Conservation (phyloP, 2,797 vertebrate species). For the Acipenser ruthenus region DNA sequence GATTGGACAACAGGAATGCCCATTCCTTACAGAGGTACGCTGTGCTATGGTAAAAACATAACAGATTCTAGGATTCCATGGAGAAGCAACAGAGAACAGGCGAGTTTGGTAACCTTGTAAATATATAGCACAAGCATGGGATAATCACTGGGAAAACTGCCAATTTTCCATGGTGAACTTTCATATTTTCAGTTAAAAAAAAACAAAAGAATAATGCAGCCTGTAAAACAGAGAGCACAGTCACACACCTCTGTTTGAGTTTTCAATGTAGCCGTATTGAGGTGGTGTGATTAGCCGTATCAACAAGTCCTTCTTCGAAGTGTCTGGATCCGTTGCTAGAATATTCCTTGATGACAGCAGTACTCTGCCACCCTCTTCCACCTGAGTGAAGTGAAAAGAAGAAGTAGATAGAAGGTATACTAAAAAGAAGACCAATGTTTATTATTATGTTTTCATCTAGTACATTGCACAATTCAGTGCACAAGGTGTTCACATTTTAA, state of each 20-base stretch:
- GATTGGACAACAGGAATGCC: too few species aligned
- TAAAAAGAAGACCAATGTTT: neutral
- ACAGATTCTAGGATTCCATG: too few species aligned
- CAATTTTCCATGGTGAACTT: too few species aligned
- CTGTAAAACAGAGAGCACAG: too few species aligned
- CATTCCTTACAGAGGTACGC: too few species aligned
- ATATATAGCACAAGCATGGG: too few species aligned
- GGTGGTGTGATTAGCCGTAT: slow-evolving; percentile 71
- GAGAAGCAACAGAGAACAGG: too few species aligned
- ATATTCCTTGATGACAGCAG: slow-evolving; percentile 75
- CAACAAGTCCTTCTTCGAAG: slow-evolving; percentile 58
- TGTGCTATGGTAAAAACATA: too few species aligned
- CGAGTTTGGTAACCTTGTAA: too few species aligned
- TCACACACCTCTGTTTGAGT: slow-evolving; percentile 68
- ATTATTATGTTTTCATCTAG: neutral
- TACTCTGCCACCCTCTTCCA: slow-evolving; percentile 79
- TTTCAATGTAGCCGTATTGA: slow-evolving; percentile 80
- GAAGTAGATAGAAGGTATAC: neutral
- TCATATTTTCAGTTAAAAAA: too few species aligned
- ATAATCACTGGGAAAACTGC: too few species aligned
- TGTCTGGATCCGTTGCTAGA: slow-evolving; percentile 60
- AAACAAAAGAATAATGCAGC: too few species aligned
- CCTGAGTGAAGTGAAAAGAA: slow-evolving; percentile 46
- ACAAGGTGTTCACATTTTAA: neutral
- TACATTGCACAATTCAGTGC: neutral